A percentile compares a stretch with the other conserved stretches of the same genome.
These are phyloP conservation scores for Microplitis manilae DNA, from an alignment of 2,888 invertebrate genomes.

Conservation along the genomic window DNA sequence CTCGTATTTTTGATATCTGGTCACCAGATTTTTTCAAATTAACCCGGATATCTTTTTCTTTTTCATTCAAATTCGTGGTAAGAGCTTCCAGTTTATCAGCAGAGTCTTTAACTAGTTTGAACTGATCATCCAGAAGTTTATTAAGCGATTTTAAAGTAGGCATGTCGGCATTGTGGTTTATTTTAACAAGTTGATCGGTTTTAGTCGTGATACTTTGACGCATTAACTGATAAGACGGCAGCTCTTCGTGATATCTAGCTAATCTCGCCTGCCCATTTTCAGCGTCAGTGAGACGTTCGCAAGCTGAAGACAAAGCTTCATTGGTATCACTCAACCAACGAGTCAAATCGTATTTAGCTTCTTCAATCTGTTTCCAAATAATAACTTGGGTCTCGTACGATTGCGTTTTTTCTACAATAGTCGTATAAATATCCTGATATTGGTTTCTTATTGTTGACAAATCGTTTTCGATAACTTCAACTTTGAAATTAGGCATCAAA, in stretches of 20 bases:
- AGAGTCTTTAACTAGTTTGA: constrained; percentile 81
- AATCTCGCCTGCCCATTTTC: constrained; percentile 85
- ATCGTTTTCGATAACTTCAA: constrained; percentile 74
- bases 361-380: constrained; percentile 95
- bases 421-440: constrained; percentile 82
- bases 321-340: constrained; percentile 90
- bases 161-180: constrained; percentile 80
- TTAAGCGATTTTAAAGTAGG: constrained; percentile 80
- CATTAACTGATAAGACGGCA: constrained; percentile 84
- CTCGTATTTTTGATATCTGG: constrained; percentile 81
- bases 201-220: constrained; percentile 86
- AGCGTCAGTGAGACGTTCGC: constrained; percentile 84
- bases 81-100: constrained; percentile 83
- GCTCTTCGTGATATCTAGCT: constrained; percentile 88
- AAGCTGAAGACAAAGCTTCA: constrained; percentile 82
- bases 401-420: constrained; percentile 82
- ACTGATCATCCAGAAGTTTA: constrained; percentile 82
- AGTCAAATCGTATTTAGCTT: constrained; percentile 85
- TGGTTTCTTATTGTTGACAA: constrained; percentile 77
- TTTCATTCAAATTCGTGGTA: constrained; percentile 81
- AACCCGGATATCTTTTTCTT: constrained; percentile 81
- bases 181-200: constrained; percentile 83
- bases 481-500: constrained; percentile 79
- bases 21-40: constrained; percentile 82
- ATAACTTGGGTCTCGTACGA: constrained; percentile 89